Conservation (phyloP, 2,113 vertebrate species). For the Nannospalax galili region DNA sequence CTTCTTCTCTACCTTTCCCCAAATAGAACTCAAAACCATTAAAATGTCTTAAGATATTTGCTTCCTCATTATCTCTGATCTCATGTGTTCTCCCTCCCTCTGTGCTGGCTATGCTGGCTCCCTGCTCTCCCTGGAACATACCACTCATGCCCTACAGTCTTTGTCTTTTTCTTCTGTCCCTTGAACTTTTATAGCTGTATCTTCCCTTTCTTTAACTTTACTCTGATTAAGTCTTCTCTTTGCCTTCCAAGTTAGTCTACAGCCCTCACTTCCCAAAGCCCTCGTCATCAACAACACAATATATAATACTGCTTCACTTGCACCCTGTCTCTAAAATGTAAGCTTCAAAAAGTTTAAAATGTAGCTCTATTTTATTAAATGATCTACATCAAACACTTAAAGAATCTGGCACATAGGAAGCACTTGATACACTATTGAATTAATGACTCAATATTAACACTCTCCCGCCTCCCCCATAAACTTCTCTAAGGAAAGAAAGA, state of each 20-base stretch:
- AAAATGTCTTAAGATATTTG: neutral
- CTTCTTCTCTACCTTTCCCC: neutral
- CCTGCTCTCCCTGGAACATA: neutral
- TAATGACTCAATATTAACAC: neutral
- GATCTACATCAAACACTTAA: neutral
- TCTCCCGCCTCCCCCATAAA: neutral
- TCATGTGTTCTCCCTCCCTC: neutral
- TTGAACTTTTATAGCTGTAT: neutral
- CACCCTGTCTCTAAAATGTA: neutral
- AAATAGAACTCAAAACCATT: neutral
- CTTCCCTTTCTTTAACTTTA: neutral
- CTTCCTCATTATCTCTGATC: neutral
- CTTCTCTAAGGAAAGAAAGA: slow-evolving; percentile 1
- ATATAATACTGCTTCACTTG: neutral
- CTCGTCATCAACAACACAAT: neutral
- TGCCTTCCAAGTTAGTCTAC: neutral
- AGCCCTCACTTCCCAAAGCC: neutral
- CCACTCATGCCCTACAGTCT: neutral
- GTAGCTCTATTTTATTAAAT: neutral
- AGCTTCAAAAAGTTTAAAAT: slow-evolving; percentile 26
- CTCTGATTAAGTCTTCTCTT: slow-evolving; percentile 4
- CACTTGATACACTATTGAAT: slow-evolving; percentile 21
- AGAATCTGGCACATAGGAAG: neutral
- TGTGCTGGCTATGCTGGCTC: neutral
- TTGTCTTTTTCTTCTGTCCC: neutral